These are phyloP conservation scores for Mastomys natalensis DNA, from an alignment of 2,113 vertebrate genomes.

Conservation along the genomic window DNA sequence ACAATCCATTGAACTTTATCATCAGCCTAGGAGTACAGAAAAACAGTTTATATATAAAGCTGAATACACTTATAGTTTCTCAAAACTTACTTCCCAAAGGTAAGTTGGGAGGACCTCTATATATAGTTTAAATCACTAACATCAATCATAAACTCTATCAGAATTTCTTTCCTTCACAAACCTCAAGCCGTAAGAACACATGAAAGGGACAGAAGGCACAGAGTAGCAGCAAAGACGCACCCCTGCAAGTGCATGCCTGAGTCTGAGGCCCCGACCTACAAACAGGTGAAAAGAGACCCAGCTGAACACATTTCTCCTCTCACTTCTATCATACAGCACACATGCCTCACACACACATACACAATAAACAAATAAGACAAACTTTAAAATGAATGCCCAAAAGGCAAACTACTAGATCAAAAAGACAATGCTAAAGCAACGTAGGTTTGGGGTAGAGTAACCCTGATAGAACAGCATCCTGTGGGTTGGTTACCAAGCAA, in stretches of 20 bases:
- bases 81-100: background rate
- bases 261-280: background rate
- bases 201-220: background rate
- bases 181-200: background rate
- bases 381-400: background rate
- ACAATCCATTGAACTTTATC: background rate
- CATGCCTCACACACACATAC: background rate
- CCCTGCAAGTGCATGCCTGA: no score
- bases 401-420: background rate
- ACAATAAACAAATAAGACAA: background rate
- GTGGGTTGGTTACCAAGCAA: background rate
- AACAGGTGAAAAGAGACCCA: background rate
- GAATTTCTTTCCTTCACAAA: slow-evolving; percentile 55
- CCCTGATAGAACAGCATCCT: background rate
- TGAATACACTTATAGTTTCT: background rate
- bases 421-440: background rate
- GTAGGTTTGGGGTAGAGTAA: background rate
- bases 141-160: background rate
- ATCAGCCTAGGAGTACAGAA: background rate
- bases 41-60: background rate
- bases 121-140: background rate
- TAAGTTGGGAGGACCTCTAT: background rate
- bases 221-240: background rate
- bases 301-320: background rate
- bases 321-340: background rate